A percentile compares a stretch with the other conserved stretches of the same genome.
phyloP scores from a whole-genome alignment of 2,797 vertebrate species.

The Coendou prehensilis region DNA sequence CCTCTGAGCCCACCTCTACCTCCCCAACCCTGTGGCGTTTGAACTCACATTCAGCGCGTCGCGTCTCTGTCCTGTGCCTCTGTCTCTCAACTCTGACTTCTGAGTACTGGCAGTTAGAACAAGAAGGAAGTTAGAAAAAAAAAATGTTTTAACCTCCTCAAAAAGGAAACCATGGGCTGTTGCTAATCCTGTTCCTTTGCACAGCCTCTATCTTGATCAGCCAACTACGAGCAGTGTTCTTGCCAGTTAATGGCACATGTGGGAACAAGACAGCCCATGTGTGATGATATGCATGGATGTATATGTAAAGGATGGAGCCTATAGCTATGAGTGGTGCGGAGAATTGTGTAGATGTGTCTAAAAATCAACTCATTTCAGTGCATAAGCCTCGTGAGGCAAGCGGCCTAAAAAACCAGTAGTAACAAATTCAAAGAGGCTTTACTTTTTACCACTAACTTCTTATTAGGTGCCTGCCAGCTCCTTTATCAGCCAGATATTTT shows the following conservation, averaged over 20 bases:
- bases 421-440: background rate
- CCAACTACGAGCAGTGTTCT: slow-evolving; percentile 65
- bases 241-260: slow-evolving; percentile 68
- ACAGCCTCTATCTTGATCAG: slow-evolving; percentile 72
- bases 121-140: slow-evolving; percentile 90
- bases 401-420: slow-evolving; percentile 17
- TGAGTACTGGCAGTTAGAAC: slow-evolving; percentile 88
- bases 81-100: slow-evolving; percentile 85
- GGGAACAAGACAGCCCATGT: slow-evolving; percentile 11
- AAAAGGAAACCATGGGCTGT: slow-evolving; percentile 86
- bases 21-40: background rate
- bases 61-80: slow-evolving; percentile 81
- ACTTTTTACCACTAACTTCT: slow-evolving; percentile 36
- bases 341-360: background rate
- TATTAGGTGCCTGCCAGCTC: background rate
- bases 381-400: background rate
- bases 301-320: background rate
- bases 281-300: background rate
- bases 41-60: slow-evolving; percentile 74
- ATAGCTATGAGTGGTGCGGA: background rate
- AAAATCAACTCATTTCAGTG: slow-evolving; percentile 46
- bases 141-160: slow-evolving; percentile 78
- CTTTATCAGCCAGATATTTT: slow-evolving; percentile 61
- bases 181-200: slow-evolving; percentile 77
- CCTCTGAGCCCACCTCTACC: background rate